These are phyloP conservation scores for Noctua fimbriata DNA, from an alignment of 2,888 invertebrate species.

Conservation along the genomic window DNA sequence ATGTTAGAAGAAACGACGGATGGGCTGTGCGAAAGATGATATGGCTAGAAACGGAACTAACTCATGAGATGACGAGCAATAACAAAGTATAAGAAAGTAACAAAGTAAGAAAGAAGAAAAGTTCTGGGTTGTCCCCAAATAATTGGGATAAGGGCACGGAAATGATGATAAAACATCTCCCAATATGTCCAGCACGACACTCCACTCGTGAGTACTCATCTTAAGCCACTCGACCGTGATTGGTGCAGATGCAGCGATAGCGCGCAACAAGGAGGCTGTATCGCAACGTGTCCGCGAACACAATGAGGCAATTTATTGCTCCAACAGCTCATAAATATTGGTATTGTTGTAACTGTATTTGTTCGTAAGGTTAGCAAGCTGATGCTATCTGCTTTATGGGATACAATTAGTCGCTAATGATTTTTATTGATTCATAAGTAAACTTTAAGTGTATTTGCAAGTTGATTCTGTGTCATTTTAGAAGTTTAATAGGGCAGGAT, in stretches of 20 bases:
- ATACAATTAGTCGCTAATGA: conserved; percentile 43
- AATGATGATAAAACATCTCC: background rate
- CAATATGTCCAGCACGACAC: background rate
- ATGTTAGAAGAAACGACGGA: background rate
- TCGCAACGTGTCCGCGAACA: conserved; percentile 62
- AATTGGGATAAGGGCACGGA: background rate
- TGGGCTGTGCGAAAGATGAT: background rate
- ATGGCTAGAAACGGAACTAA: background rate
- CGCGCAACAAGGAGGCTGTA: conserved; percentile 61
- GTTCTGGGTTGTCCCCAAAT: background rate
- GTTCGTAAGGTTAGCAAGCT: conserved; percentile 24
- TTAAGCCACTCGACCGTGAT: conserved; percentile 31
- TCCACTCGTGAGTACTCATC: conserved; percentile 20
- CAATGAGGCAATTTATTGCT: conserved; percentile 65
- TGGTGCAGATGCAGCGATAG: conserved; percentile 60
- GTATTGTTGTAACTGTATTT: conserved; percentile 62
- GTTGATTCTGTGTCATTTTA: background rate
- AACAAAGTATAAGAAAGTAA: background rate
- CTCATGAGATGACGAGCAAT: background rate
- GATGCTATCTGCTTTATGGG: conserved; percentile 41
- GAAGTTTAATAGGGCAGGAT: background rate
- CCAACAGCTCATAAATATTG: conserved; percentile 61
- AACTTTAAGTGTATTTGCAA: background rate
- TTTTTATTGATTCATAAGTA: conserved; percentile 16
- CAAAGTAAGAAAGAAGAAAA: background rate